phyloP scores from a whole-genome alignment of 2,113 vertebrate species.

The Agapornis roseicollis region DNA sequence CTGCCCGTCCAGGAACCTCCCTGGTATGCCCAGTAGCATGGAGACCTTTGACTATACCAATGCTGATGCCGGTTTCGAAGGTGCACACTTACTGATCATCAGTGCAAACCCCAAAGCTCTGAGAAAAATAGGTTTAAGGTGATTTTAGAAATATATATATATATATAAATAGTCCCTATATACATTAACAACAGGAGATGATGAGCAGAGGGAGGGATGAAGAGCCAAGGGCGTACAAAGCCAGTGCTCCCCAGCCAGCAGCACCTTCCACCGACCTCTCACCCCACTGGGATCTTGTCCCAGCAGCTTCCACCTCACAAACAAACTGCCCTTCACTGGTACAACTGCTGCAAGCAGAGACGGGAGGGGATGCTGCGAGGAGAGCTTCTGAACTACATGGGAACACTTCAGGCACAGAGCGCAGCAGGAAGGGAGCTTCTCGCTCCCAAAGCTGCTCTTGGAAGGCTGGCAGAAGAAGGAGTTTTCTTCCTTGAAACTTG shows the following conservation, averaged over 20 bases:
- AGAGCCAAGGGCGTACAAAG: not conserved
- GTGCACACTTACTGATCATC: not conserved
- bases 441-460: not conserved
- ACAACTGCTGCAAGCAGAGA: not conserved
- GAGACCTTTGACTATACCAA: not conserved
- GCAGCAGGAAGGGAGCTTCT: not conserved
- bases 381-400: not conserved
- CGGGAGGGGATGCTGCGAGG: not conserved
- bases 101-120: not conserved
- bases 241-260: not conserved
- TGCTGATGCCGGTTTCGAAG: not conserved
- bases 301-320: not conserved
- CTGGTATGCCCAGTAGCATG: not conserved
- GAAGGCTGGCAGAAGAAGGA: accelerated
- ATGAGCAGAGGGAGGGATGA: not conserved
- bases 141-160: not conserved
- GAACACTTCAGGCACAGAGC: not conserved
- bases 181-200: not conserved
- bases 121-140: not conserved
- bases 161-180: not conserved
- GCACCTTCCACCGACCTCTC: not conserved
- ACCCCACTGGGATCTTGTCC: not conserved
- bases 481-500: not conserved
- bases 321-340: not conserved
- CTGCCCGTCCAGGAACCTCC: not conserved